Evolutionary conservation across 1,140 invertebrate genomes (phyloP), one percentile per base, ranked within the genome.

Genomic region (Dreissena rostriformis): DNA sequence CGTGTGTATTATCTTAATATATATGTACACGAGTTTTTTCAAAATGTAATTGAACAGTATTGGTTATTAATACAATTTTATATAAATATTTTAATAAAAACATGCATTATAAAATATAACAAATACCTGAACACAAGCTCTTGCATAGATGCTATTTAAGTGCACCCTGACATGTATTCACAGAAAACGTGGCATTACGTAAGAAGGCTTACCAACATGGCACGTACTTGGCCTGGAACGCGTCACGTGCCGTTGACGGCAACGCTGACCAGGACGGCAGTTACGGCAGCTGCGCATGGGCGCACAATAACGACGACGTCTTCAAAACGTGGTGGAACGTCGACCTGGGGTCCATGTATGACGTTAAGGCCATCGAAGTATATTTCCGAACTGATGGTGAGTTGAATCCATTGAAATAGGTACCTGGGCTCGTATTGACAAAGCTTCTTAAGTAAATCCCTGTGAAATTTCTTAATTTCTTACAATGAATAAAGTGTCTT

Each of bases 271-370:
- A 88, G 61, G 82, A 85, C 52, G 87, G 87, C 2, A 78, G 79
- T 10, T 80, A 86, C 65, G 76, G 72, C 19, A 80, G 86, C 0
- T 84, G 87, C 51, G 84, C 84, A 0, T 84, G 87, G 77, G 86
- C 84, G 6, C 74, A 86, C n/a, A 87, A 87, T 67, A 82, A 70
- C 19, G 79, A 80, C 26, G 82, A 88, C 49, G 83, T 85, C 6
- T 88, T 88, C 26, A 82, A 83, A 29, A 85, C 86, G 14, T 79
- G 81, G 73, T 88, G 87, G 87, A 82, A 86, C 70, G 86, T 88
- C 10, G 87, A 88, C 72, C 71, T 88, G 29, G 84, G 82, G n/a
- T 52, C 65, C 39, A 63, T 63, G 14, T 84, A 84, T 66, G 76
- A 70, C 51, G 65, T 87, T 12, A 83, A 88, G 53, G 52, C 80